Conservation (phyloP, 2,797 vertebrate species). For the Peromyscus melanophrys region DNA sequence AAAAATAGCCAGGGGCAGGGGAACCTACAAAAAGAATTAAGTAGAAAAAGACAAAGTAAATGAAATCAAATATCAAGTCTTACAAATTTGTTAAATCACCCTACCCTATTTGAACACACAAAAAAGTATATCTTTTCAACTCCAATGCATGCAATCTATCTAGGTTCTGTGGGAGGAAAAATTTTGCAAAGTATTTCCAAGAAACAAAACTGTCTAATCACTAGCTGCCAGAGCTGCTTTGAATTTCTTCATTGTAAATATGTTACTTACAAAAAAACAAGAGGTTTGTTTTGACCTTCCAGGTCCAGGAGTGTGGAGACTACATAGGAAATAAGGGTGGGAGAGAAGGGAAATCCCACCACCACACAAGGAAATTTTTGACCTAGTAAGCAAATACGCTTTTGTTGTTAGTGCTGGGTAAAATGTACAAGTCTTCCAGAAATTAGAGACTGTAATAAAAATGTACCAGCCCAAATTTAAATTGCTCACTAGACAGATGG, state of each 20-base stretch:
- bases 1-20: neutral
- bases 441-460: constrained; percentile 85
- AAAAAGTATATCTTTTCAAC: constrained; percentile 54
- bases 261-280: constrained; percentile 26
- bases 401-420: constrained; percentile 70
- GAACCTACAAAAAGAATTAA: constrained; percentile 2
- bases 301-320: constrained; percentile 59
- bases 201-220: neutral
- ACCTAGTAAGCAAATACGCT: constrained; percentile 78
- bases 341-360: constrained; percentile 40
- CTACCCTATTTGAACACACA: constrained; percentile 52
- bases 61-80: constrained; percentile 43
- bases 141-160: constrained; percentile 61
- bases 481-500: constrained; percentile 90
- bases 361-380: constrained; percentile 68
- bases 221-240: constrained; percentile 61
- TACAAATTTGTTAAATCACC: constrained; percentile 70
- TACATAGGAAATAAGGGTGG: neutral
- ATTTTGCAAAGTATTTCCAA: constrained; percentile 58
- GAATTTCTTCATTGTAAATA: constrained; percentile 49
- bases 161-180: constrained; percentile 54
- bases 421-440: constrained; percentile 74
- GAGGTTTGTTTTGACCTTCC: constrained; percentile 63
- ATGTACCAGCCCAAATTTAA: constrained; percentile 85
- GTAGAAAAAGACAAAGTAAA: constrained; percentile 58